These are phyloP conservation scores for Cosmia pyralina DNA, from an alignment of 2,888 invertebrate species.

Conservation along the genomic window DNA sequence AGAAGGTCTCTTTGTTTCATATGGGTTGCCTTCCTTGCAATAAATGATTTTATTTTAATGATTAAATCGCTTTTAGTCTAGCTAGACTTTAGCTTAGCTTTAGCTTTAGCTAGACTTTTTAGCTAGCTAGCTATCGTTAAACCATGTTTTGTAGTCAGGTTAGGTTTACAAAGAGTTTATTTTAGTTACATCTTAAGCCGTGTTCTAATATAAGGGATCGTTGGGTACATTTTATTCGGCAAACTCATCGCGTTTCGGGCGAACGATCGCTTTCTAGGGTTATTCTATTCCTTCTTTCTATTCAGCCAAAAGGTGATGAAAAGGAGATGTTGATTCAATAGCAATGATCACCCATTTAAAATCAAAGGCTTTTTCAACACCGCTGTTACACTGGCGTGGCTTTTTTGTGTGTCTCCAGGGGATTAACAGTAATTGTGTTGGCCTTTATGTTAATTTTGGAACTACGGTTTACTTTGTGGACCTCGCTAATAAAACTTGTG, in stretches of 20 bases:
- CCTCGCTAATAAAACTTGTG: conserved; percentile 26
- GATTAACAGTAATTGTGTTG: conserved; percentile 59
- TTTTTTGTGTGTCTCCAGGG: conserved; percentile 53
- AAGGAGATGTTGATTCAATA: conserved; percentile 58
- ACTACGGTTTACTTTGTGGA: conserved; percentile 45
- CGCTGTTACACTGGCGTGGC: conserved; percentile 32
- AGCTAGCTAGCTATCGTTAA: neutral
- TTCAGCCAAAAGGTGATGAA: conserved; percentile 59
- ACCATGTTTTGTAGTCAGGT: neutral
- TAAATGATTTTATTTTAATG: too few species aligned
- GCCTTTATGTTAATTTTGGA: conserved; percentile 51
- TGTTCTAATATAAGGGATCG: too few species aligned
- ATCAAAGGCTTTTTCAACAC: conserved; percentile 65
- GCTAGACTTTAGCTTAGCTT: too few species aligned
- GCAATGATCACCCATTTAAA: conserved; percentile 70
- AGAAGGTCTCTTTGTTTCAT: too few species aligned
- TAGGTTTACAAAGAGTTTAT: too few species aligned
- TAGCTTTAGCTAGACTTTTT: too few species aligned
- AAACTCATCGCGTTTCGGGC: too few species aligned
- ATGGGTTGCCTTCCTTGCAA: too few species aligned
- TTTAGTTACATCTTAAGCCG: neutral
- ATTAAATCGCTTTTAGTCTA: too few species aligned
- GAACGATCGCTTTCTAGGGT: too few species aligned
- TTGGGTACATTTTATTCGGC: too few species aligned
- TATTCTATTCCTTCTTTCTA: conserved; percentile 32